Evolutionary conservation across 2,888 invertebrate species (phyloP).

Genomic region (Netelia virgata): DNA sequence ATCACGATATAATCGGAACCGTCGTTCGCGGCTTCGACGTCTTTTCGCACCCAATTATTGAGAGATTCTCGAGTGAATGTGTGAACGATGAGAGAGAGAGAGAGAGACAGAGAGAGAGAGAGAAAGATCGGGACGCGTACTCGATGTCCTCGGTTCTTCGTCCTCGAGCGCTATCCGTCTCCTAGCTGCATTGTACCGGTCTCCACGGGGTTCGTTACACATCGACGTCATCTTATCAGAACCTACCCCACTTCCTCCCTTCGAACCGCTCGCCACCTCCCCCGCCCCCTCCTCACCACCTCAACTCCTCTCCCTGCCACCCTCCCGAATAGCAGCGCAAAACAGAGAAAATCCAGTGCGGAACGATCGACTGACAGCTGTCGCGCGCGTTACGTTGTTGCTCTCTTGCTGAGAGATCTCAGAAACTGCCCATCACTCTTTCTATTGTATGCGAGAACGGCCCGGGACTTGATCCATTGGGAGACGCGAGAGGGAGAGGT

Average conservation of each 20-base stretch:
- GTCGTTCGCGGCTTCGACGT: conserved; percentile 57
- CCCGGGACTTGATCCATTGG: conserved; percentile 49
- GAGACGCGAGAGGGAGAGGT: conserved; percentile 39
- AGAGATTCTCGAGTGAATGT: conserved; percentile 58
- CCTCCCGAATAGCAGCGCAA: conserved; percentile 27
- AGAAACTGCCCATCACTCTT: conserved; percentile 78
- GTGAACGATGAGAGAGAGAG: conserved; percentile 8
- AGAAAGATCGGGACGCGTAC: conserved; percentile 62
- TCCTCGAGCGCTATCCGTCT: conserved; percentile 65
- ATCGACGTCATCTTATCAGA: conserved; percentile 63
- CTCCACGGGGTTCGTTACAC: conserved; percentile 35
- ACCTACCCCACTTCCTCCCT: conserved; percentile 19
- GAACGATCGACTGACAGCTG: conserved; percentile 75
- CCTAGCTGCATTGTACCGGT: conserved; percentile 69
- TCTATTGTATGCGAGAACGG: conserved; percentile 76
- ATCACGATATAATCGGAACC: conserved; percentile 65
- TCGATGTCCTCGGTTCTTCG: conserved; percentile 44
- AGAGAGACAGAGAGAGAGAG: too few species aligned
- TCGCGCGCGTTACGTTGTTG: conserved; percentile 74
- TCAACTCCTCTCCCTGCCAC: conserved; percentile 12
- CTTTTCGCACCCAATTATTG: conserved; percentile 74
- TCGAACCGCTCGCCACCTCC: neutral
- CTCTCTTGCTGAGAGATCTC: conserved; percentile 69
- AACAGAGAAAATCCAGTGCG: conserved; percentile 52
- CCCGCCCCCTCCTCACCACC: conserved; percentile 17